Base-by-base conservation (phyloP, 2,888 invertebrate genomes). In the Lycaena phlaeas region DNA sequence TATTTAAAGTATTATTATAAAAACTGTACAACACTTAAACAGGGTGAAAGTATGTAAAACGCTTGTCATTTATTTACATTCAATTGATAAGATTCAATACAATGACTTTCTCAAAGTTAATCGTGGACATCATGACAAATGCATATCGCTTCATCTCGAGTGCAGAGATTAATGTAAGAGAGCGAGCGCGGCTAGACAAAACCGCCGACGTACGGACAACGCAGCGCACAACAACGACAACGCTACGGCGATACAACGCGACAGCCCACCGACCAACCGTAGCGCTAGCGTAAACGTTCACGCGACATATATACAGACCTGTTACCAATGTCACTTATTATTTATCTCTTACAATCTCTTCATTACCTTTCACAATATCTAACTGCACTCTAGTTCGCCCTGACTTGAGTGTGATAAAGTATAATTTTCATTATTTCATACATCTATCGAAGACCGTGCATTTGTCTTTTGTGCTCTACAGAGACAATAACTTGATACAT, bases 51-150 rank as follows among this genome's bases (percentile, higher is more conserved):
- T 22, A 22, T 22, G 18, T 12, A 22, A 30, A 15, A 30, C 30
- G 15, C 15, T 4, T 31, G 42, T 45, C 31, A 42, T 42, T 41
- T 68, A 61, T 68, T 64, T 71, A 73, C 70, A 77, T 72, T 69
- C 68, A 75, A 78, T 77, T 78, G 78, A 78, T 74, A 72, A 69
- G 59, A 65, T 66, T 78, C 73, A 76, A 79, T 72, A 57, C 67
- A 61, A 68, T 62, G 68, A 72, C 69, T 75, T 72, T 75, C 73
- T 73, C 65, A 52, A 55, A 68, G 74, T 72, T 76, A 74, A 81
- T 81, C 77, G 71, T 59, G 53, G 77, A 72, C 79, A 74, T 57
- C 69, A 77, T 81, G 81, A 84, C 74, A 82, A 82, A 84, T 84
- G 73, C 64, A 67, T 75, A 82, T 79, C 82, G 69, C 76, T 84